Evolutionary conservation across 2,888 invertebrate genomes (phyloP).

Genomic region (Pilophorus perplexus): DNA sequence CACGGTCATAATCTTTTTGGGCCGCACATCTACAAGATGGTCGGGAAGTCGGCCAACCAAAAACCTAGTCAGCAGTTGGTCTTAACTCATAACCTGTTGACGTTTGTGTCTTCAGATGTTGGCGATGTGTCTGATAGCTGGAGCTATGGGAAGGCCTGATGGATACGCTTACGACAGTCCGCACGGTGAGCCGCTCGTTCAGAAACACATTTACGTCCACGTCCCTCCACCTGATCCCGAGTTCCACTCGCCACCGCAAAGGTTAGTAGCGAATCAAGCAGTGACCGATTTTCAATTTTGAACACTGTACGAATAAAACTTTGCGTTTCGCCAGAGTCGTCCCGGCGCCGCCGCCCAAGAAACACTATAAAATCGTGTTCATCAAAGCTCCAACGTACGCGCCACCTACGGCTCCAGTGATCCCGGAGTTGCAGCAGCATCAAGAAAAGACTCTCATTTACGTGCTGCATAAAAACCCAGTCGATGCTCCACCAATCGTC

Average conservation of each 20-base stretch:
- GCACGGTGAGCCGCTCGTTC: conserved; percentile 44
- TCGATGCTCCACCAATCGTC: conserved; percentile 48
- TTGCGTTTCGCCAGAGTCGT: no score
- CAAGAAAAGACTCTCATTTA: conserved; percentile 50
- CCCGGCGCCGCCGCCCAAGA: conserved; percentile 49
- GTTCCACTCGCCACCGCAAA: conserved; percentile 48
- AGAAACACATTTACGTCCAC: conserved; percentile 50
- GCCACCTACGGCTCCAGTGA: conserved; percentile 47
- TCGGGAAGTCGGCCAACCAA: no score
- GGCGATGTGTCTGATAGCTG: conserved; percentile 19
- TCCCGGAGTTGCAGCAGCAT: conserved; percentile 49
- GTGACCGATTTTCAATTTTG: no score
- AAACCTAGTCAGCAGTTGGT: no score
- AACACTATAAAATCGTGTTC: conserved; percentile 50
- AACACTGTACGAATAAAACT: no score
- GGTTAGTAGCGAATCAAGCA: no score
- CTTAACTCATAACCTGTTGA: no score
- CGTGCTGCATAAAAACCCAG: conserved; percentile 49
- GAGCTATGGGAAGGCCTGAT: conserved; percentile 39
- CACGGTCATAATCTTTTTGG: no score
- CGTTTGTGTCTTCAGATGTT: conserved; percentile 28
- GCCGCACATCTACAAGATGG: no score
- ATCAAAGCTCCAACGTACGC: conserved; percentile 49
- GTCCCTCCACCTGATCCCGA: conserved; percentile 49
- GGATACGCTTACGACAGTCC: conserved; percentile 42